A percentile compares a stretch with the other conserved stretches of the same genome.
Evolutionary conservation across 1,140 invertebrate species (phyloP).

Genomic region (Leptonema lineaticorne): DNA sequence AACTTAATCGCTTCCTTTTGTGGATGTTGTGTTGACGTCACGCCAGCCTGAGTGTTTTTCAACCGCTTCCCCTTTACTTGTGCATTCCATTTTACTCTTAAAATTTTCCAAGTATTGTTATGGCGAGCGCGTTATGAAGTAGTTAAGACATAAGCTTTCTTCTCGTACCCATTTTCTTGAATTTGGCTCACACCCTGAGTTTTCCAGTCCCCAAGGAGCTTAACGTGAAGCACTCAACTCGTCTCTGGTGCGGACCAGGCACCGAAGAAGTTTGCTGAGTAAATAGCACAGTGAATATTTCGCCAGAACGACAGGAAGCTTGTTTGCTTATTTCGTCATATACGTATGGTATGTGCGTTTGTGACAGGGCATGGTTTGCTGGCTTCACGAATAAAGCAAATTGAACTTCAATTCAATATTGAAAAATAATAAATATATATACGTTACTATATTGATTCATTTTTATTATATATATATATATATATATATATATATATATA

Average conservation of each 20-base stretch:
- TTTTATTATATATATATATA: neutral
- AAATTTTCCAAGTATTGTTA: constrained; percentile 25
- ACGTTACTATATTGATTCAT: neutral
- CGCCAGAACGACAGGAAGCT: neutral
- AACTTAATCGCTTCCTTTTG: neutral
- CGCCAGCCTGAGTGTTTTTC: constrained; percentile 2
- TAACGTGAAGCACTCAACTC: constrained; percentile 23
- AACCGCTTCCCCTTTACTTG: neutral
- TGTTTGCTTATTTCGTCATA: constrained; percentile 26
- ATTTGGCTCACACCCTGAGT: neutral
- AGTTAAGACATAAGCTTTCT: constrained; percentile 1
- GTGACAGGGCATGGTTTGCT: neutral
- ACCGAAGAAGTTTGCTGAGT: constrained; percentile 21
- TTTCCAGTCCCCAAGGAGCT: constrained; percentile 7
- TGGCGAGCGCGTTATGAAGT: constrained; percentile 4
- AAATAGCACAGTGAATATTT: constrained; percentile 30
- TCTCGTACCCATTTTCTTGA: neutral
- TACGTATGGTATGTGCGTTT: neutral
- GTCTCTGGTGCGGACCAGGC: constrained; percentile 1
- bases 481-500: neutral
- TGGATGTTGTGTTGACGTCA: neutral
- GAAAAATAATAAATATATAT: neutral
- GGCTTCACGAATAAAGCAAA: neutral
- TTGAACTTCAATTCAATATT: no score
- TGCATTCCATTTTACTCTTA: neutral